A percentile compares a stretch with the other conserved stretches of the same genome.
phyloP scores from a whole-genome alignment of 2,888 invertebrate species.

The Drosophila mettleri region DNA sequence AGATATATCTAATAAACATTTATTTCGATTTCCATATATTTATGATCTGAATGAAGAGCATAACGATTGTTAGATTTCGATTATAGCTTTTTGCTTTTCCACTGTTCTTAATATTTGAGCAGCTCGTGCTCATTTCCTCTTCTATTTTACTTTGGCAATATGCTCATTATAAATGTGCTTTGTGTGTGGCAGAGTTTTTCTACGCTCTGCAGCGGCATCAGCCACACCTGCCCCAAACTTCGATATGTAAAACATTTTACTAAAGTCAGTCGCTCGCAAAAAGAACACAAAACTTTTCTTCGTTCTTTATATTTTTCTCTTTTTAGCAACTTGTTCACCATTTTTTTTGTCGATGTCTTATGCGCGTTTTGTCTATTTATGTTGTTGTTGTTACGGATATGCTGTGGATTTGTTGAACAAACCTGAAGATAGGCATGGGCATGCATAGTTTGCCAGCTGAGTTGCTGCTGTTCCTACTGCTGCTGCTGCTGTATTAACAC shows the following conservation, averaged over 20 bases:
- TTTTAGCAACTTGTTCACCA: constrained; percentile 1
- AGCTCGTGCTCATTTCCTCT: constrained; percentile 27
- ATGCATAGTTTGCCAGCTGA: constrained; percentile 19
- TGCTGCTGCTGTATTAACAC: constrained; percentile 52
- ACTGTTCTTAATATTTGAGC: constrained; percentile 19
- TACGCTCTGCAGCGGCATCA: neutral
- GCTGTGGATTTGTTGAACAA: constrained; percentile 48
- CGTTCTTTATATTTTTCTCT: constrained; percentile 8
- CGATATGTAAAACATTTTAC: constrained; percentile 39
- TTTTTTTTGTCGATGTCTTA: constrained; percentile 23
- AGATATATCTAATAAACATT: too few relatives aligned
- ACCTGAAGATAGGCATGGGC: constrained; percentile 33
- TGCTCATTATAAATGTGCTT: constrained; percentile 74
- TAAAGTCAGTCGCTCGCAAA: constrained; percentile 58
- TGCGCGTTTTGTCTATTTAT: constrained; percentile 39
- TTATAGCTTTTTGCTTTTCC: neutral
- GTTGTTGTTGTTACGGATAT: constrained; percentile 34
- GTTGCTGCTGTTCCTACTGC: constrained; percentile 21
- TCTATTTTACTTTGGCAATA: constrained; percentile 51
- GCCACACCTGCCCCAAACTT: constrained; percentile 16
- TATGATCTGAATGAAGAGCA: too few relatives aligned
- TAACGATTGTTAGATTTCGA: too few relatives aligned
- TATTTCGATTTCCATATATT: too few relatives aligned
- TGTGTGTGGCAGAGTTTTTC: constrained; percentile 25
- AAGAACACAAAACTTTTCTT: constrained; percentile 37